phyloP scores from a whole-genome alignment of 2,888 invertebrate genomes.

The Nesidiocoris tenuis region DNA sequence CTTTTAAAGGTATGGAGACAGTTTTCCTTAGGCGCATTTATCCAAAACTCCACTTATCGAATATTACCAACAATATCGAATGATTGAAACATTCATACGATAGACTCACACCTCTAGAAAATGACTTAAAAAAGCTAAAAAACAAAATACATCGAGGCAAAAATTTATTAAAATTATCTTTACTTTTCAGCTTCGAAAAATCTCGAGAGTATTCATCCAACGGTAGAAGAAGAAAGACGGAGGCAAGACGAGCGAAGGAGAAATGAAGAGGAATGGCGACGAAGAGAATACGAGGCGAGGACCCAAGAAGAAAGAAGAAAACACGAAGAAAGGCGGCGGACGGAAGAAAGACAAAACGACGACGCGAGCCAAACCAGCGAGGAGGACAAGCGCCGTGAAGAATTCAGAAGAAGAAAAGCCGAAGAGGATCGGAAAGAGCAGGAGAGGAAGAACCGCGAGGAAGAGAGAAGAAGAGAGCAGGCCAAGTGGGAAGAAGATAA shows the following conservation, averaged over 20 bases:
- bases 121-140: too few species aligned
- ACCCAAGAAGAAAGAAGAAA: not conserved
- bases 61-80: too few species aligned
- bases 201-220: not conserved
- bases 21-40: too few species aligned
- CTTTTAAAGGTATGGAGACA: too few species aligned
- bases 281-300: not conserved
- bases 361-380: too few species aligned
- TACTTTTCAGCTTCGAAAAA: not conserved
- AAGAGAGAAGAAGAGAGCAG: not conserved
- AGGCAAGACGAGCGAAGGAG: not conserved
- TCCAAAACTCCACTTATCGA: too few species aligned
- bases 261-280: too few species aligned
- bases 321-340: not conserved
- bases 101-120: too few species aligned
- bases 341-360: not conserved
- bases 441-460: not conserved
- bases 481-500: slow-evolving; percentile 1
- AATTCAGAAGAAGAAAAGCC: not conserved
- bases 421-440: not conserved
- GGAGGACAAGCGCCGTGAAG: too few species aligned
- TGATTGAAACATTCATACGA: too few species aligned
- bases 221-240: not conserved
- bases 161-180: too few species aligned
- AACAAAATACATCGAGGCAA: too few species aligned